phyloP scores from a whole-genome alignment of 2,888 invertebrate species.

The Spicauda simplicius region DNA sequence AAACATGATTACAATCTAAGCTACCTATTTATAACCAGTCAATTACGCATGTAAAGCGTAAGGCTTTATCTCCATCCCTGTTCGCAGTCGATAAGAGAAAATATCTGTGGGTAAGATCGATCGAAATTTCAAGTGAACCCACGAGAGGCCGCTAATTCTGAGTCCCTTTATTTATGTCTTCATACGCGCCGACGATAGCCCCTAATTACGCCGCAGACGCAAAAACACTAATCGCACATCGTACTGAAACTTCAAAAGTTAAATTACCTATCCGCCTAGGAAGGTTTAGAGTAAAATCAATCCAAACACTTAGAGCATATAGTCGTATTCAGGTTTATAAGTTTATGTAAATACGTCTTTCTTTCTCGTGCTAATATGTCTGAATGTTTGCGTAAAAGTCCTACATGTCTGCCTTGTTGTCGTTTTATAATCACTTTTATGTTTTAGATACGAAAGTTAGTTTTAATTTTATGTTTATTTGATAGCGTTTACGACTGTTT shows the following conservation, averaged over 20 bases:
- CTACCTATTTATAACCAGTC: constrained; percentile 21
- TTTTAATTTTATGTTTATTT: constrained; percentile 22
- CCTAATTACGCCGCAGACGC: constrained; percentile 79
- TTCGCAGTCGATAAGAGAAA: constrained; percentile 42
- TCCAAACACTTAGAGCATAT: constrained; percentile 15
- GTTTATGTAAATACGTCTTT: constrained; percentile 33
- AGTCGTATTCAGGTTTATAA: not conserved
- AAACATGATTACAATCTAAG: not conserved
- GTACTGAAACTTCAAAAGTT: constrained; percentile 50
- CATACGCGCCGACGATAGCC: constrained; percentile 82
- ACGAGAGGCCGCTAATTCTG: constrained; percentile 67
- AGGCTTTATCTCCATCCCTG: constrained; percentile 22
- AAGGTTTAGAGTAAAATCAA: not conserved
- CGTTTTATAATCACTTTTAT: constrained; percentile 43
- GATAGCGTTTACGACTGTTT: not conserved
- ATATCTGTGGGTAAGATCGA: constrained; percentile 60
- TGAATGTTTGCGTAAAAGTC: constrained; percentile 45
- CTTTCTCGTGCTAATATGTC: constrained; percentile 36
- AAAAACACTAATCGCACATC: constrained; percentile 83
- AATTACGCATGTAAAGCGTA: constrained; percentile 30
- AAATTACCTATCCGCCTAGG: constrained; percentile 38
- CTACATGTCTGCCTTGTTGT: constrained; percentile 37
- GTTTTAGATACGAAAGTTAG: constrained; percentile 34
- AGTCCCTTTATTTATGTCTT: constrained; percentile 82
- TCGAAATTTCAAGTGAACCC: constrained; percentile 64